Base-by-base conservation (phyloP, 2,797 vertebrate genomes). In the Anabas testudineus region DNA sequence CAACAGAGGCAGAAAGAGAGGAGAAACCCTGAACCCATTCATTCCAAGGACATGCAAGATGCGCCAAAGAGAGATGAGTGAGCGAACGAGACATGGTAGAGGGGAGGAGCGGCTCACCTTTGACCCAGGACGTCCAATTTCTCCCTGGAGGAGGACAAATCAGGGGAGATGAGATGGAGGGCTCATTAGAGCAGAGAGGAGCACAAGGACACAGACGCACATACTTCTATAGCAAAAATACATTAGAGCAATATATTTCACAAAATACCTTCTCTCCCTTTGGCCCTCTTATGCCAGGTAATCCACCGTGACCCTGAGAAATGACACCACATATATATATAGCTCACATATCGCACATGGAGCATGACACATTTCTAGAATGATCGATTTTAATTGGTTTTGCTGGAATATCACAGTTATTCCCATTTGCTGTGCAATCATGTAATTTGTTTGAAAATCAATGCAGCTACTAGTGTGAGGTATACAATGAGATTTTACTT, bases 121-220 rank as follows among this genome's bases (percentile, higher is more conserved):
- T 93, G 95, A 95, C 92, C 97, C 97, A 1, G 97, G 96, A 81
- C 95, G 96, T 93, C 97, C 97, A 88, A 98, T 94, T 90, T 97
- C 97, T 88, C 97, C 97, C 97, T 98, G 91, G 56, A 84, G 83
- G 86, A 91, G 81, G 76, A 90, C 66, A 86, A 78, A 87, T 72
- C 82, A 79, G 85, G 88, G 47, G 48, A 67, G 56, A 71, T 45
- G 53, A 82, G 67, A 76, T 42, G 26, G 26, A 5, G 65, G 6
- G 10, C 28, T 87, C 61, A 18, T 89, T 81, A 78, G 67, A 77
- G 51, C 63, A 71, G 21, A 65, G 57, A 68, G 41, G 22, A 64
- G 52, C 43, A 71, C 82, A 82, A 86, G 78, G 88, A 83, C 80
- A 84, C 32, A 49, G 10, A 9, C 36, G 49, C 18, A 77, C 48